Evolutionary conservation across 2,797 vertebrate species (phyloP).

Genomic region (Sebastes glaucus): DNA sequence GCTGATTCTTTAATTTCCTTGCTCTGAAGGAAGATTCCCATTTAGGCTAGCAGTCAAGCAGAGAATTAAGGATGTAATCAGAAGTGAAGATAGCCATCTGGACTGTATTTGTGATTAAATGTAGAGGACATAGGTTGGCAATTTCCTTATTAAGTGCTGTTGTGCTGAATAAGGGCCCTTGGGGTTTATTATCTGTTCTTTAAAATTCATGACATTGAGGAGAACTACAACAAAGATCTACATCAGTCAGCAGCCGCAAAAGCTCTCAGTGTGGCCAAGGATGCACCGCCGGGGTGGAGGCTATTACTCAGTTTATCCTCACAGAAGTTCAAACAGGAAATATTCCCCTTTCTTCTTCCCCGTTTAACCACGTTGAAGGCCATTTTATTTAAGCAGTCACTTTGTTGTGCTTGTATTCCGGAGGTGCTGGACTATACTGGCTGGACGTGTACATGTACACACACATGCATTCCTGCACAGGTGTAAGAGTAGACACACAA

Average conservation of each 20-base stretch:
- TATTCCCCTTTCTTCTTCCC: constrained; percentile 3
- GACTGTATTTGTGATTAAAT: constrained; percentile 73
- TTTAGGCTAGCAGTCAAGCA: constrained; percentile 66
- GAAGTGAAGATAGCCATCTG: constrained; percentile 70
- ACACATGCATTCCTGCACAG: not conserved
- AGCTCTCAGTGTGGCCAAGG: constrained; percentile 29
- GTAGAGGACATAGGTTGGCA: constrained; percentile 59
- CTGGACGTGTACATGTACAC: not conserved
- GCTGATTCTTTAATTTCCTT: constrained; percentile 56
- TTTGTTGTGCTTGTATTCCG: constrained; percentile 8
- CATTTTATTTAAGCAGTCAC: constrained; percentile 30
- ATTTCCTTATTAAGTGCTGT: constrained; percentile 73
- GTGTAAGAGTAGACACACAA: not conserved
- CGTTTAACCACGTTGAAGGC: constrained; percentile 28
- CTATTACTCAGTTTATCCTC: constrained; percentile 55
- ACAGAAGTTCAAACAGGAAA: constrained; percentile 31
- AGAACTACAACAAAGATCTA: constrained; percentile 59
- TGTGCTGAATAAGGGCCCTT: constrained; percentile 76
- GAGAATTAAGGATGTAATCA: constrained; percentile 69
- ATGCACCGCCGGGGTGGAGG: constrained; percentile 8
- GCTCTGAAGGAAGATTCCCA: constrained; percentile 40
- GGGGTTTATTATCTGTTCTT: constrained; percentile 78
- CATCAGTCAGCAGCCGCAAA: constrained; percentile 49
- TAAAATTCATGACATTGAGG: constrained; percentile 77
- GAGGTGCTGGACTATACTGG: constrained; percentile 15